A percentile compares a stretch with the other conserved stretches of the same genome.
Evolutionary conservation across 2,113 vertebrate genomes (phyloP).

Genomic region (Chloropsis hardwickii): DNA sequence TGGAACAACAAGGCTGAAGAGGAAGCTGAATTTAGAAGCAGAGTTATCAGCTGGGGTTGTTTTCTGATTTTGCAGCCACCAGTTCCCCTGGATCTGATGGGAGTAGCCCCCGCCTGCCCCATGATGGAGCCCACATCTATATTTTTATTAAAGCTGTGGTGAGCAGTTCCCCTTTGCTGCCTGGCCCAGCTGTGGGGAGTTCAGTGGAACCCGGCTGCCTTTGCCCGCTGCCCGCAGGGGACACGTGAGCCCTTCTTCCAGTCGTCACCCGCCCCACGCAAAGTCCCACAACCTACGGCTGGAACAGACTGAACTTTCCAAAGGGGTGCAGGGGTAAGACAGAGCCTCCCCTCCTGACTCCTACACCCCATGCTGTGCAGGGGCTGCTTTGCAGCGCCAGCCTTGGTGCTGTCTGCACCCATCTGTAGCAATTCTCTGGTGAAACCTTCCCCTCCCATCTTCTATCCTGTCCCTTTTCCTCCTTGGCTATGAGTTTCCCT

Average conservation of each 20-base stretch:
- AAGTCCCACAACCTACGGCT: background rate
- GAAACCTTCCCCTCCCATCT: background rate
- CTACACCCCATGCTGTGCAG: background rate
- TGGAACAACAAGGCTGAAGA: conserved; percentile 10
- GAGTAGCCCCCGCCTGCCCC: background rate
- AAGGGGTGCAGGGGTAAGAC: background rate
- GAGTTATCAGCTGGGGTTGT: background rate
- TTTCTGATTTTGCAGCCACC: background rate
- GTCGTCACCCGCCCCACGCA: background rate
- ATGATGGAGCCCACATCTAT: background rate
- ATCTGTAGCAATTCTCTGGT: background rate
- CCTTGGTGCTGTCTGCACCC: background rate
- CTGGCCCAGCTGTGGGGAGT: background rate
- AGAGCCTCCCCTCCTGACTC: background rate
- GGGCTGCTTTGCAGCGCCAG: background rate
- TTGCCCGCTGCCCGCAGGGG: background rate
- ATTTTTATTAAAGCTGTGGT: background rate
- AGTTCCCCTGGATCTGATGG: background rate
- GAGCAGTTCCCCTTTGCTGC: conserved; percentile 4
- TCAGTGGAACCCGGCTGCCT: background rate
- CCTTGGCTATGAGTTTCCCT: background rate
- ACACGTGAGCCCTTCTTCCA: background rate
- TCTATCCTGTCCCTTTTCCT: background rate
- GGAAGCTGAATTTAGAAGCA: conserved; percentile 20
- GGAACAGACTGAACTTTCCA: background rate